Evolutionary conservation across 2,888 invertebrate species (phyloP), one percentile per base, ranked within the genome.

Genomic region (Thera obeliscata): DNA sequence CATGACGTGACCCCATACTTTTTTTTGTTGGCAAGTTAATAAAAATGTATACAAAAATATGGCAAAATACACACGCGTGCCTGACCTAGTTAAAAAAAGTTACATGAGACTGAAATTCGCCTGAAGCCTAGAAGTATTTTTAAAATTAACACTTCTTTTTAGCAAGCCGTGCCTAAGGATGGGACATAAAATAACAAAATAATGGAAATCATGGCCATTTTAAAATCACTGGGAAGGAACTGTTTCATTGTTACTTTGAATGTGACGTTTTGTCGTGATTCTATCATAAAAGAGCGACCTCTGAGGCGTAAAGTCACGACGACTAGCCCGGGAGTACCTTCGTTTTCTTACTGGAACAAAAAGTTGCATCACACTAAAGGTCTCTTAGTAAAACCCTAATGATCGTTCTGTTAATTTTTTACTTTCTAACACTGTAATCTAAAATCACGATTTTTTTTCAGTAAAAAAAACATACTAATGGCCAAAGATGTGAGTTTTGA

Each of bases 231-330:
- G 8, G 8, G 2, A 3, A 60, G 60, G 35, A 56, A n/a, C 22
- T 56, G 22, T 49, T 56, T 61, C 56, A 56, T 54, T 57, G 60
- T 60, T 50, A 46, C 36, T 46, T 61, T 52, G 41, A 59, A 3
- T 54, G 7, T 49, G 54, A 62, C 58, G 41, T 41, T 57, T 61
- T 46, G 38, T 68, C 68, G 64, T 68, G 68, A 61, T 61, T 58
- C 55, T 6, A 22, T 57, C 38, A 61, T 68, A 64, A 61, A 64
- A 64, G 9, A 63, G 35, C 9, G 56, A 52, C 60, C 67, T 64
- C 56, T 22, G 50, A 59, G 48, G 56, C n/a, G 54, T 58, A 8
- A 22, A 43, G 60, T 61, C 67, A 67, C 57, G 64, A 52, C 61
- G 22, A 9, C 11, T 11, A 5, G 43, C 41, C 41, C 2, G 22